Evolutionary conservation across 2,113 vertebrate species (phyloP).

Genomic region (Engraulis encrasicolus): DNA sequence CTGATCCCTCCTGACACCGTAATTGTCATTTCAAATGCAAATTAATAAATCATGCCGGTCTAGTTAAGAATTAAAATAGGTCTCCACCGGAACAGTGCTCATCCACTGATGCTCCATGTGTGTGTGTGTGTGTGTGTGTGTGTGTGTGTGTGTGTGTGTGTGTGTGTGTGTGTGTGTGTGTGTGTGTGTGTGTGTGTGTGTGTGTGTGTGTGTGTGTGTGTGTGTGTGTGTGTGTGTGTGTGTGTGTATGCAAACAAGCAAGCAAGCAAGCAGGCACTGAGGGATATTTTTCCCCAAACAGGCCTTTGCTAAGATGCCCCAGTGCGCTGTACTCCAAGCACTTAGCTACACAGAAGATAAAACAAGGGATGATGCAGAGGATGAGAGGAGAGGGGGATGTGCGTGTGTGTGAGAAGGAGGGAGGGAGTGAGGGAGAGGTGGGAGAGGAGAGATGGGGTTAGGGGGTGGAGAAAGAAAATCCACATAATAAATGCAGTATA

Average conservation of each 20-base stretch:
- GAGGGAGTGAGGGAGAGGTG: constrained; percentile 32
- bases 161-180: background rate
- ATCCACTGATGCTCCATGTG: constrained; percentile 60
- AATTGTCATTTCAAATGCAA: constrained; percentile 94
- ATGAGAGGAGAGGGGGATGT: constrained; percentile 18
- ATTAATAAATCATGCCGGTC: constrained; percentile 92
- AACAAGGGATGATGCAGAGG: constrained; percentile 34
- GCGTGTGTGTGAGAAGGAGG: no score
- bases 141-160: background rate
- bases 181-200: background rate
- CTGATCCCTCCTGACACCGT: constrained; percentile 84
- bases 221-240: background rate
- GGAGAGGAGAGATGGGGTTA: constrained; percentile 41
- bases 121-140: background rate
- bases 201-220: background rate
- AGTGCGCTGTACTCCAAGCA: constrained; percentile 51
- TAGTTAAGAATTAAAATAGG: constrained; percentile 93
- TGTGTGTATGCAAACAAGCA: background rate
- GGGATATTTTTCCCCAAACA: constrained; percentile 54
- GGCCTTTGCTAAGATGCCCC: constrained; percentile 29
- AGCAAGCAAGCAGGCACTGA: constrained; percentile 28
- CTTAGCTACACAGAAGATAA: constrained; percentile 48
- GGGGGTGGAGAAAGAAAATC: constrained; percentile 52
- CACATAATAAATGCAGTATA: constrained; percentile 61
- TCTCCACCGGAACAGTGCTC: constrained; percentile 74